Conservation (phyloP, 2,888 invertebrate genomes). For the Thereva unica region DNA sequence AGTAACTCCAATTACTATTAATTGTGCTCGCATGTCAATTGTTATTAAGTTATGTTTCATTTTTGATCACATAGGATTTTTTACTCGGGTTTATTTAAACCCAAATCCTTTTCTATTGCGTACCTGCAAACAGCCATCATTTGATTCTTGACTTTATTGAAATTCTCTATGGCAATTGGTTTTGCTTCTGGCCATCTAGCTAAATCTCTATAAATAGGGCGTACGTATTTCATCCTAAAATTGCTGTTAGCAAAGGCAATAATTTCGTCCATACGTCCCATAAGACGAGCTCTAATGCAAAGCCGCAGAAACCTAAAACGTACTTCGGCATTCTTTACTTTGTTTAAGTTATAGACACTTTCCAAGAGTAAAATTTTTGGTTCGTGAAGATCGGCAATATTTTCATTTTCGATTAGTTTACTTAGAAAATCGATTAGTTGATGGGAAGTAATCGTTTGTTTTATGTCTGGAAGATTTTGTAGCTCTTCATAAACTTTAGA, state of each 20-base stretch:
- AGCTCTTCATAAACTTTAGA: constrained; percentile 57
- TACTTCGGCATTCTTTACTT: constrained; percentile 78
- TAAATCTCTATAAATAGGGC: constrained; percentile 85
- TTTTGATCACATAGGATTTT: too few relatives aligned
- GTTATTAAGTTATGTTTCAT: too few relatives aligned
- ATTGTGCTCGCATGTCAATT: too few relatives aligned
- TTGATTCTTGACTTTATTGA: constrained; percentile 67
- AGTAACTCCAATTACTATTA: too few relatives aligned
- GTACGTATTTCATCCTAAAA: constrained; percentile 90
- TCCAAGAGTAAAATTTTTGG: constrained; percentile 64
- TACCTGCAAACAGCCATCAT: constrained; percentile 86
- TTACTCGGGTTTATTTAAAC: constrained; percentile 47
- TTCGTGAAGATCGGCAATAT: constrained; percentile 60
- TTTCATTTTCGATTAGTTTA: constrained; percentile 64
- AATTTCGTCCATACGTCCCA: constrained; percentile 67
- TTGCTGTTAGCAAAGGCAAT: constrained; percentile 79
- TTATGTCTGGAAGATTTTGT: constrained; percentile 61
- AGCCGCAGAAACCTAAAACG: constrained; percentile 76
- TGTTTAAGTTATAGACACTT: constrained; percentile 66
- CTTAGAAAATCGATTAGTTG: constrained; percentile 74
- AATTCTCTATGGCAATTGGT: constrained; percentile 71
- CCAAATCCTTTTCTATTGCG: constrained; percentile 75
- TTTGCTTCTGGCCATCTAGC: constrained; percentile 77
- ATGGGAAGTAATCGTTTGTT: constrained; percentile 63
- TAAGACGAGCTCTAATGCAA: constrained; percentile 74